Conservation (phyloP, 2,113 vertebrate genomes). For the Pollachius pollachius region DNA sequence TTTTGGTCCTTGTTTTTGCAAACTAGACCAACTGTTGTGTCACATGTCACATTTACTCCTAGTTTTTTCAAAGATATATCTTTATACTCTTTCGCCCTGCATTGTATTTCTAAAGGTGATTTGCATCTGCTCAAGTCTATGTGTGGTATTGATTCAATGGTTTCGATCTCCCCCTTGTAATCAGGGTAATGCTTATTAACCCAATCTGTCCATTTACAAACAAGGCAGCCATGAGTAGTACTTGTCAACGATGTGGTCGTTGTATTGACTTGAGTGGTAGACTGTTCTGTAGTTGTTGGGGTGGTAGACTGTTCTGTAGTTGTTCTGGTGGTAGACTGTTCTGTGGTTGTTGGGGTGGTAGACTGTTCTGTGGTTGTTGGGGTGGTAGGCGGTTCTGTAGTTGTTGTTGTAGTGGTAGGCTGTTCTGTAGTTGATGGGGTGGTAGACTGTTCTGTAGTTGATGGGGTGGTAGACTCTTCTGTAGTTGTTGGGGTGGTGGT, state of each 20-base stretch:
- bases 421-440: not conserved
- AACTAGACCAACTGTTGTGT: slow-evolving; percentile 10
- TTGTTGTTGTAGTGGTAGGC: not conserved
- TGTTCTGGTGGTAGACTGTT: not conserved
- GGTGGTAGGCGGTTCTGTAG: not conserved
- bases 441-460: not conserved
- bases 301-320: not conserved
- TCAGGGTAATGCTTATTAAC: slow-evolving; percentile 16
- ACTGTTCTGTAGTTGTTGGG: not conserved
- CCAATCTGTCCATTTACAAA: slow-evolving; percentile 45
- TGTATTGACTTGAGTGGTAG: not conserved
- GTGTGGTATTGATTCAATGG: slow-evolving; percentile 8
- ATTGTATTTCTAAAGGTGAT: slow-evolving; percentile 28
- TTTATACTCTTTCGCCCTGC: slow-evolving; percentile 1
- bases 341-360: not conserved
- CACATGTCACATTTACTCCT: not conserved
- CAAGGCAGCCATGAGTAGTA: not conserved
- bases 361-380: not conserved
- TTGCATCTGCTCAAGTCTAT: slow-evolving; percentile 16
- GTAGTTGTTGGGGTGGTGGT: not conserved
- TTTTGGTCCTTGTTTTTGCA: slow-evolving; percentile 34
- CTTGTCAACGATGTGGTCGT: not conserved
- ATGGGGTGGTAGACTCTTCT: not conserved
- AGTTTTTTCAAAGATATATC: not conserved
- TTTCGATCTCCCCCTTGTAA: slow-evolving; percentile 15